Evolutionary conservation across 2,797 vertebrate genomes (phyloP).

Genomic region (Buceros bicornis): DNA sequence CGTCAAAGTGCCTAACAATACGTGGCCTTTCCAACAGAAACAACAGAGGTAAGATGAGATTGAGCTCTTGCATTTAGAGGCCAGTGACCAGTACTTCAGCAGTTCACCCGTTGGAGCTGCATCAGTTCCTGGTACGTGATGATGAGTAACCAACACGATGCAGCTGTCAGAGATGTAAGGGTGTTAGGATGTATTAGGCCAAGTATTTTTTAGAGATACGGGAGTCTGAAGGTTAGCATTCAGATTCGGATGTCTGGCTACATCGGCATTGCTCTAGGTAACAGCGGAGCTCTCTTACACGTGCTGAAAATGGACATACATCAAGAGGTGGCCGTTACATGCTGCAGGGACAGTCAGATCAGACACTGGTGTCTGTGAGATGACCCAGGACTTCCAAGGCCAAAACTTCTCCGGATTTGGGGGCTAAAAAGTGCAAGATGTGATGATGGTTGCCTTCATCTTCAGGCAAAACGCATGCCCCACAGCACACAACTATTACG

Average conservation of each 20-base stretch:
- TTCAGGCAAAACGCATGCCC: neutral
- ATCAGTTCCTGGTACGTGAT: neutral
- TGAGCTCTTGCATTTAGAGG: neutral
- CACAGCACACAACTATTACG: neutral
- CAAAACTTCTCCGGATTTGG: neutral
- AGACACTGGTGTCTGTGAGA: neutral
- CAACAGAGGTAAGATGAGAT: neutral
- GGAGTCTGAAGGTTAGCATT: neutral
- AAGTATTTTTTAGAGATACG: accelerated
- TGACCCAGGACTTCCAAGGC: neutral
- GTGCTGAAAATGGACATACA: neutral
- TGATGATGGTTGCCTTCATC: neutral
- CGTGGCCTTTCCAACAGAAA: neutral
- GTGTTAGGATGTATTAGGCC: neutral
- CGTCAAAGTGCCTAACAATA: neutral
- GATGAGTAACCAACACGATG: neutral
- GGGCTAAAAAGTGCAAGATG: neutral
- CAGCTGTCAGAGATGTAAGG: neutral
- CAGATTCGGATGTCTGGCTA: neutral
- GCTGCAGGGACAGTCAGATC: neutral
- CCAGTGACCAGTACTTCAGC: neutral
- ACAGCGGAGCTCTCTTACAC: accelerated
- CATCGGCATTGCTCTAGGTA: accelerated
- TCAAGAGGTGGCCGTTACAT: accelerated
- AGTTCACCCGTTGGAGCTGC: neutral